Percentiles rank a stretch among this genome's conserved stretches.
Conservation (phyloP, 1,140 invertebrate species). For the Drosophila oshimai region DNA sequence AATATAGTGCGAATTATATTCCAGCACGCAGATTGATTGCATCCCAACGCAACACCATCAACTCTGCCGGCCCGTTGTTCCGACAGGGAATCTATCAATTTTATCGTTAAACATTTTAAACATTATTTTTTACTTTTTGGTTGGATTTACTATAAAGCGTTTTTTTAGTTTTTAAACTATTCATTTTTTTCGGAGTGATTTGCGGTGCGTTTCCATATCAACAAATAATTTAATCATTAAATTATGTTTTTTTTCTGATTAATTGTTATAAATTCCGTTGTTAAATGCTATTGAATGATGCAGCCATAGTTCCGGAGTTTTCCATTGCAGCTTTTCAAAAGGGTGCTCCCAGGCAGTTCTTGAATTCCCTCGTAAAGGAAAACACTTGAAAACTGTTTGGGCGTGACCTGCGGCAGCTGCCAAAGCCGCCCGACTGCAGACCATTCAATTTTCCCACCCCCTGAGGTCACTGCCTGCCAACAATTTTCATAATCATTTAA, state of each 20-base stretch:
- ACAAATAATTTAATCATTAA: constrained; percentile 29
- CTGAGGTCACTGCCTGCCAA: constrained; percentile 69
- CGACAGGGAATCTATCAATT: too few relatives aligned
- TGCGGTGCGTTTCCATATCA: constrained; percentile 11
- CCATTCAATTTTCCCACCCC: constrained; percentile 1
- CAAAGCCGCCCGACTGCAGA: constrained; percentile 30
- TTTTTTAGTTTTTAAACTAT: too few relatives aligned
- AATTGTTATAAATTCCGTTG: constrained; percentile 13
- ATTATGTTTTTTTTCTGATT: background rate
- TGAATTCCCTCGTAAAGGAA: constrained; percentile 31
- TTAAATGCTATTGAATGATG: constrained; percentile 4
- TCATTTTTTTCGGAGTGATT: constrained; percentile 20
- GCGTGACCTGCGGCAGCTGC: constrained; percentile 69
- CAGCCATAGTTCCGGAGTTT: constrained; percentile 1
- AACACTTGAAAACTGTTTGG: constrained; percentile 66
- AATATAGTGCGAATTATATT: too few relatives aligned
- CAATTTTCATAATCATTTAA: constrained; percentile 80
- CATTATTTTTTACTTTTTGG: too few relatives aligned
- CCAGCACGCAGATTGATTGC: too few relatives aligned
- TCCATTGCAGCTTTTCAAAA: constrained; percentile 7
- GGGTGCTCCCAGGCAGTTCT: constrained; percentile 14
- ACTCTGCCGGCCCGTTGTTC: too few relatives aligned
- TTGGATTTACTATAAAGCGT: too few relatives aligned
- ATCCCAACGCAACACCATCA: too few relatives aligned
- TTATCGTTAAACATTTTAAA: too few relatives aligned